Base-by-base conservation (phyloP, 2,113 vertebrate genomes). In the Megaptera novaeangliae region DNA sequence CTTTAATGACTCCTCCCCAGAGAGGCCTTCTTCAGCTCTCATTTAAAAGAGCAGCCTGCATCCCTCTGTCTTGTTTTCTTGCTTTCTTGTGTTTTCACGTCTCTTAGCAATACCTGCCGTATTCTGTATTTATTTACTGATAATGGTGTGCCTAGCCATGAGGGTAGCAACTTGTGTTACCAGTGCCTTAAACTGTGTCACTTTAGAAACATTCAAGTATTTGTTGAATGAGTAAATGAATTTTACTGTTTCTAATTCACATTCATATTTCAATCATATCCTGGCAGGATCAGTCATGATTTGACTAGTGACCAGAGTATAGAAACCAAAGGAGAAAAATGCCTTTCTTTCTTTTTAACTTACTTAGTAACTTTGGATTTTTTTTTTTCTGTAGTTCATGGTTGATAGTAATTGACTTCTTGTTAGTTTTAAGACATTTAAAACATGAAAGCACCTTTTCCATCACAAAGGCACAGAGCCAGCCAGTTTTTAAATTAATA, bases 191-290 rank as follows among this genome's bases (percentile, higher is more conserved):
- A 91, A 86, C n/a, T 82, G 17, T 88, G 59, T 31, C 29, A 68
- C n/a, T 96, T 95, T 57, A 80, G 80, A 97, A 84, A 57, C 34
- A 61, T 64, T 84, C 34, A 95, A 5, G 46, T 96, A 92, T 85
- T 87, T 84, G 25, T 69, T 44, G 27, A 94, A 83, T 84, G 39
- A 74, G 49, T 71, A 75, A 83, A 69, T 74, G 21, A 44, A 77
- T 94, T 86, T 94, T 82, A 39, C 36, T 55, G 23, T 90, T 69
- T 18, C 57, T 96, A 95, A 82, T 29, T 81, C 72, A 86, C 25
- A 25, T 77, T 41, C 44, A 13, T 64, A 83, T 69, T 84, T 95
- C 82, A 95, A 0, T 92, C 34, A 44, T 61, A 25, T 77, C 11
- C 69, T 96, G 23, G 29, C 27, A 94, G 23, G 18, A 77, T 84